phyloP scores from a whole-genome alignment of 2,888 invertebrate genomes.

The Zhuqinia jingwanae region DNA sequence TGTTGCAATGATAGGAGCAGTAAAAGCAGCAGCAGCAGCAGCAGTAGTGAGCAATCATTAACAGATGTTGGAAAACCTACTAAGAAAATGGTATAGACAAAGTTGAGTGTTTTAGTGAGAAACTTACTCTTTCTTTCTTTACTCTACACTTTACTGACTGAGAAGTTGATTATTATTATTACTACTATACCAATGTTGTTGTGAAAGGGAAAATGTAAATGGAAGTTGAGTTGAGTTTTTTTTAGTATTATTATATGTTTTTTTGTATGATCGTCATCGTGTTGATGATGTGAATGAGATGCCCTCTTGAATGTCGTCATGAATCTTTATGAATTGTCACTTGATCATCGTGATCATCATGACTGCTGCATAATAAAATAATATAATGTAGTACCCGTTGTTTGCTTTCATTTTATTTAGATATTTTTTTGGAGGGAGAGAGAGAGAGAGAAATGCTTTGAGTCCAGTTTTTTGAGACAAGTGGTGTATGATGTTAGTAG shows the following conservation, averaged over 20 bases:
- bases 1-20: neutral
- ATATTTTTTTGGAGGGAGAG: constrained; percentile 5
- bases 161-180: no score
- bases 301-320: constrained; percentile 65
- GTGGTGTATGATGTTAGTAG: no score
- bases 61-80: constrained; percentile 49
- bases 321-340: constrained; percentile 70
- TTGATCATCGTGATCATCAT: constrained; percentile 51
- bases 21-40: neutral
- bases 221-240: constrained; percentile 8
- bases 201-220: no score
- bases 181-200: constrained; percentile 26
- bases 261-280: constrained; percentile 6
- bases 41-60: constrained; percentile 61
- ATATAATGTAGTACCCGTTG: neutral
- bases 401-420: neutral
- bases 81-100: constrained; percentile 20
- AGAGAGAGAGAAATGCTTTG: no score
- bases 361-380: neutral
- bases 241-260: constrained; percentile 17
- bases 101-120: constrained; percentile 31
- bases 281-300: constrained; percentile 49
- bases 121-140: neutral
- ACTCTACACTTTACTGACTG: neutral
- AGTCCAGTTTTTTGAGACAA: neutral